Percentiles rank a stretch among this genome's conserved stretches.
Evolutionary conservation across 2,113 vertebrate species (phyloP).

Genomic region (Otolemur garnettii): DNA sequence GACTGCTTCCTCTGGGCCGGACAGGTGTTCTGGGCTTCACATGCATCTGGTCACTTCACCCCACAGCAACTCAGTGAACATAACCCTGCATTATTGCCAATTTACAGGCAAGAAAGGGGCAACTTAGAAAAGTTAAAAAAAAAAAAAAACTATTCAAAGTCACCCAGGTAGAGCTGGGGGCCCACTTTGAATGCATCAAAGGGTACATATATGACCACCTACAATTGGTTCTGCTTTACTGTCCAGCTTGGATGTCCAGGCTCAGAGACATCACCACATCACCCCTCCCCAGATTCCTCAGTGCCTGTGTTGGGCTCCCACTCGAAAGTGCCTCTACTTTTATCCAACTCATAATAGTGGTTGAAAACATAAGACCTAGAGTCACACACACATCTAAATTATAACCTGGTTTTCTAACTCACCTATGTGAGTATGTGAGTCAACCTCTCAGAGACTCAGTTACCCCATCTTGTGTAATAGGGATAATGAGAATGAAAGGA

Average conservation of each 20-base stretch:
- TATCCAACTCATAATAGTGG: neutral
- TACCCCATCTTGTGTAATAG: neutral
- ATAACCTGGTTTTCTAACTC: neutral
- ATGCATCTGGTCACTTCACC: rapidly evolving
- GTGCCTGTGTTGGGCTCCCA: rapidly evolving
- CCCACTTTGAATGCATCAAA: rapidly evolving
- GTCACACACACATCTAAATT: rapidly evolving
- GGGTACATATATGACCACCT: rapidly evolving
- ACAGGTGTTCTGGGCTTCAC: rapidly evolving
- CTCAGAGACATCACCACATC: neutral
- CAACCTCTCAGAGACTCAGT: neutral
- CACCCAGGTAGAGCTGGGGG: neutral
- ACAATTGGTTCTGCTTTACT: neutral
- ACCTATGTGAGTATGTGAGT: too few relatives aligned
- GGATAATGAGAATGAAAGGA: neutral
- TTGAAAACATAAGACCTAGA: neutral
- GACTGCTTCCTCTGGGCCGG: neutral
- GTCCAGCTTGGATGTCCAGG: rapidly evolving
- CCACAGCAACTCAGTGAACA: neutral
- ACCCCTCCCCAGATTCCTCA: rapidly evolving
- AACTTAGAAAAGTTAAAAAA: neutral
- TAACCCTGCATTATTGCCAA: rapidly evolving
- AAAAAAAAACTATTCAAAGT: neutral
- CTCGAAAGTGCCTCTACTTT: neutral
- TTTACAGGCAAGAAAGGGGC: neutral